A percentile compares a stretch with the other conserved stretches of the same genome.
Conservation (phyloP, 2,113 vertebrate species). For the Microcebus griseorufus region DNA sequence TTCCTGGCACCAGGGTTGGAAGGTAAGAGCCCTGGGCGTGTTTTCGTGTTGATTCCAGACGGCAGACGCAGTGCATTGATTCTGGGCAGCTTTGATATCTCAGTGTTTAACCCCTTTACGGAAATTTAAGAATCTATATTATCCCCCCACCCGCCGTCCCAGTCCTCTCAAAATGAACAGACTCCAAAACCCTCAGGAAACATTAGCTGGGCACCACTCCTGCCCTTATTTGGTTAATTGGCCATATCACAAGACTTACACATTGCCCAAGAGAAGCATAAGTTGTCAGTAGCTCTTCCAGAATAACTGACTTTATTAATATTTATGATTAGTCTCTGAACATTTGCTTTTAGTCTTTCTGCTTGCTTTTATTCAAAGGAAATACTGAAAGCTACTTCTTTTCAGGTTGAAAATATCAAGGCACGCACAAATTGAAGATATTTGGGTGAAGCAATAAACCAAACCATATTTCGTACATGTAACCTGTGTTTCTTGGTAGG, state of each 20-base stretch:
- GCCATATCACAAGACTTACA: constrained; percentile 11
- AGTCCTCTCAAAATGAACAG: neutral
- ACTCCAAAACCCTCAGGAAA: neutral
- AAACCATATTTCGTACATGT: neutral
- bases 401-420: neutral
- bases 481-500: too few relatives aligned
- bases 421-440: neutral
- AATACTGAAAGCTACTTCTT: neutral
- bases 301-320: neutral
- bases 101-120: neutral
- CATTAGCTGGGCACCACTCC: neutral
- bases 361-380: neutral
- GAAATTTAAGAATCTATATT: neutral
- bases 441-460: neutral
- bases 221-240: neutral
- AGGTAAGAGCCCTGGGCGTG: neutral
- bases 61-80: neutral
- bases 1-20: neutral
- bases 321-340: neutral
- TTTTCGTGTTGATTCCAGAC: neutral
- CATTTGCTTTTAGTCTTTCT: constrained; percentile 12
- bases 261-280: neutral
- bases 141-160: neutral
- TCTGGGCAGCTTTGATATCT: neutral
- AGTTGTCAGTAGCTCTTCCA: neutral